A percentile compares a stretch with the other conserved stretches of the same genome.
Conservation (phyloP, 2,113 vertebrate genomes). For the Boleophthalmus pectinirostris region DNA sequence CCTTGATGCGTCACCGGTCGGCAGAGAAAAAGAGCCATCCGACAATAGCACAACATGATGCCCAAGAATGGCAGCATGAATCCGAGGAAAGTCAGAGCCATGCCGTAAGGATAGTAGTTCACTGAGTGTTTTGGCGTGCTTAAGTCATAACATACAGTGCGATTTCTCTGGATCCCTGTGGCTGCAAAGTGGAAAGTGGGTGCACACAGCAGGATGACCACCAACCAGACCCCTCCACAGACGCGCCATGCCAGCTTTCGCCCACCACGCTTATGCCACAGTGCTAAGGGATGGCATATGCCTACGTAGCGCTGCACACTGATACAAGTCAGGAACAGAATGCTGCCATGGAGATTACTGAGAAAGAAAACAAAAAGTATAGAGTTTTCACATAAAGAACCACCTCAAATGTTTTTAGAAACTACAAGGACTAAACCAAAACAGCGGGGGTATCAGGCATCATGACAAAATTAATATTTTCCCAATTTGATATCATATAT, state of each 20-base stretch:
- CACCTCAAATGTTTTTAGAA: too few species aligned
- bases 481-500: too few species aligned
- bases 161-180: constrained; percentile 89
- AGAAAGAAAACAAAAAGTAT: not conserved
- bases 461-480: too few species aligned
- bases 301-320: constrained; percentile 93
- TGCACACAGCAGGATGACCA: constrained; percentile 80
- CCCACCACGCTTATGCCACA: constrained; percentile 87
- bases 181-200: constrained; percentile 89
- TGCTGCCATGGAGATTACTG: constrained; percentile 92
- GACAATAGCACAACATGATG: constrained; percentile 87
- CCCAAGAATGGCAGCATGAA: constrained; percentile 89
- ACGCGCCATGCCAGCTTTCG: constrained; percentile 83
- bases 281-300: constrained; percentile 89
- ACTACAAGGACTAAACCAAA: too few species aligned
- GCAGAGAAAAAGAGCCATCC: constrained; percentile 86
- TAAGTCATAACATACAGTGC: constrained; percentile 94
- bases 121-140: constrained; percentile 78
- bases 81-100: constrained; percentile 86
- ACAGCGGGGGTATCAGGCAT: too few species aligned
- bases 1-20: constrained; percentile 69
- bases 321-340: constrained; percentile 97
- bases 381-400: too few species aligned
- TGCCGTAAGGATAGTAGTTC: constrained; percentile 91
- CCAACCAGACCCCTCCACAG: constrained; percentile 83